These are phyloP conservation scores for Diplodus sargus DNA, from an alignment of 2,797 vertebrate species.

Conservation along the genomic window DNA sequence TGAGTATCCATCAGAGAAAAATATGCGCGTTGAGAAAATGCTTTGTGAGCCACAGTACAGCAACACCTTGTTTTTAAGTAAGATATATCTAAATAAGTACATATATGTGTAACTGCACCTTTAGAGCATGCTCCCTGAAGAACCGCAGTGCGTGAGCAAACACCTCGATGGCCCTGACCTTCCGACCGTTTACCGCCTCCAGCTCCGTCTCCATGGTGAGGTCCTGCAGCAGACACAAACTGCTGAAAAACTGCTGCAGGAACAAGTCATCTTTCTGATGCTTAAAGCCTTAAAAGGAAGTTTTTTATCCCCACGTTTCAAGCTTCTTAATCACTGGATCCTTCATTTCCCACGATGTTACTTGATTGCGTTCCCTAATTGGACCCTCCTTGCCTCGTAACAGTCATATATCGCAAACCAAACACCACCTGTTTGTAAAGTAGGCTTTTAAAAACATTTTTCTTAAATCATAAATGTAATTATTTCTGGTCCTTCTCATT, in stretches of 20 bases:
- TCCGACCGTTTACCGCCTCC: constrained; percentile 91
- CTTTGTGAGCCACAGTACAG: background rate
- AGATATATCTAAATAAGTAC: background rate
- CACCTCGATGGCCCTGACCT: constrained; percentile 91
- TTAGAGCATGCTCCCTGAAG: constrained; percentile 93
- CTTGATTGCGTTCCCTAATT: background rate
- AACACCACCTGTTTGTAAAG: background rate
- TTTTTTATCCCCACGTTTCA: background rate
- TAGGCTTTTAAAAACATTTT: background rate
- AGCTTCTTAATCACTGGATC: background rate
- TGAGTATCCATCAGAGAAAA: background rate
- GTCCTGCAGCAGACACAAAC: constrained; percentile 84
- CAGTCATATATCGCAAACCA: no score
- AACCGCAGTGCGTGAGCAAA: constrained; percentile 93
- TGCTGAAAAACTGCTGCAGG: constrained; percentile 18
- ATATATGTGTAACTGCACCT: constrained; percentile 79
- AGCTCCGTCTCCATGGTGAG: constrained; percentile 94
- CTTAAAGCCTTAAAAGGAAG: background rate
- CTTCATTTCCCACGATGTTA: constrained; percentile 3
- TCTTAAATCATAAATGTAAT: no score
- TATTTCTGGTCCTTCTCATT: no score
- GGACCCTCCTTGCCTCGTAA: background rate
- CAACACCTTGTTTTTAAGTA: background rate
- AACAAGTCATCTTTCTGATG: background rate
- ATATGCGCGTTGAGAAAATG: background rate